phyloP scores from a whole-genome alignment of 2,888 invertebrate species.

The Cordilura impudica region DNA sequence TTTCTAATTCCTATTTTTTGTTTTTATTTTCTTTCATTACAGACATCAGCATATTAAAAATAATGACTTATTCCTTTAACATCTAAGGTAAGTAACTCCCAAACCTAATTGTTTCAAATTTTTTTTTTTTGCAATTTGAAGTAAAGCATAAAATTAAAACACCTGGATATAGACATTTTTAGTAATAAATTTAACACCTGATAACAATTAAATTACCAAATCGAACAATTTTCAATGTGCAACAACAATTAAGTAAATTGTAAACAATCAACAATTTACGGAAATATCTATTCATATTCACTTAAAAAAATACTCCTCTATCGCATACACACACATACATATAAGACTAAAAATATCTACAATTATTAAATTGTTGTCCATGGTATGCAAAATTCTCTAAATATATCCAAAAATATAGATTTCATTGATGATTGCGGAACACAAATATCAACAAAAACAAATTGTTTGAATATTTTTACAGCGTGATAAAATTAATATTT shows the following conservation, averaged over 20 bases:
- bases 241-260: slow-evolving; percentile 15
- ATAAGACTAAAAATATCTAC: background rate
- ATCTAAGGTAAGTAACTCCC: slow-evolving; percentile 43
- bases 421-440: slow-evolving; percentile 43
- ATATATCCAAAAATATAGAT: slow-evolving; percentile 52
- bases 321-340: background rate
- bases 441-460: slow-evolving; percentile 14
- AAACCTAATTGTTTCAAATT: background rate
- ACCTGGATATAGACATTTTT: slow-evolving; percentile 34
- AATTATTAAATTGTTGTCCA: slow-evolving; percentile 34
- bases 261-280: slow-evolving; percentile 11
- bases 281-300: slow-evolving; percentile 33
- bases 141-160: background rate
- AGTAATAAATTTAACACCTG: background rate
- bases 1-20: background rate
- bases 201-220: slow-evolving; percentile 27
- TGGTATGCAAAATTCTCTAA: slow-evolving; percentile 37
- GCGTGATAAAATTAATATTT: slow-evolving; percentile 24
- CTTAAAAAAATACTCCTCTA: background rate
- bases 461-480: slow-evolving; percentile 4
- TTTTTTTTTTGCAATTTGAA: background rate
- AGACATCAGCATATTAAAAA: slow-evolving; percentile 28
- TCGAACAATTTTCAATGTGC: slow-evolving; percentile 3
- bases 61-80: slow-evolving; percentile 23
- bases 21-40: slow-evolving; percentile 22